Percentiles rank a stretch among this genome's conserved stretches.
Conservation (phyloP, 2,888 invertebrate genomes). For the Ommatoiulus sabulosus region DNA sequence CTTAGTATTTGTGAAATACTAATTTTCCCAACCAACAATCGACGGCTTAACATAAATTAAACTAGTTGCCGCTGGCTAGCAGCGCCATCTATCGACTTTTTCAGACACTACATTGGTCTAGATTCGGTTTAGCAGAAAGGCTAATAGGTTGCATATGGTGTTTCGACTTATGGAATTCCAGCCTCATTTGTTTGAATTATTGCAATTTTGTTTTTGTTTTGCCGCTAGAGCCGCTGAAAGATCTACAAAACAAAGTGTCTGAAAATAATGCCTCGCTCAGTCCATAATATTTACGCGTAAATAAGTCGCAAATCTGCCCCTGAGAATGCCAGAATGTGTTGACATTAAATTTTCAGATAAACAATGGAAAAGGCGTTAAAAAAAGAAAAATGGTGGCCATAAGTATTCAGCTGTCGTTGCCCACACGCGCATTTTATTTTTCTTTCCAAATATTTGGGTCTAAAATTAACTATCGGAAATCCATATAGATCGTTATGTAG, state of each 20-base stretch:
- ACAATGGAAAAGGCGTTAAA: slow-evolving; percentile 45
- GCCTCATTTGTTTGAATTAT: slow-evolving; percentile 37
- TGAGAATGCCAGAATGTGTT: not conserved
- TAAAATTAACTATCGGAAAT: slow-evolving; percentile 51
- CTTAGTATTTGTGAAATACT: too few species aligned
- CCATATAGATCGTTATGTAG: slow-evolving; percentile 51
- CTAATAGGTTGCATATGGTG: slow-evolving; percentile 27
- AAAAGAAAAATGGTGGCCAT: slow-evolving; percentile 46
- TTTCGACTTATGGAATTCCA: slow-evolving; percentile 14
- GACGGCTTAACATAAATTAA: too few species aligned
- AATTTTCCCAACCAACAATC: too few species aligned
- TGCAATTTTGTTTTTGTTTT: slow-evolving; percentile 35
- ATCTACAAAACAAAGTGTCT: slow-evolving; percentile 43
- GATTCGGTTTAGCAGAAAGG: not conserved
- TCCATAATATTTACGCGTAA: slow-evolving; percentile 20
- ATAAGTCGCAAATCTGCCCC: not conserved
- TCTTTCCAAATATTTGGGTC: slow-evolving; percentile 52
- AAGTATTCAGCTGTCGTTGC: slow-evolving; percentile 52
- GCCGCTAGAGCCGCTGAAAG: not conserved
- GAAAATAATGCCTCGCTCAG: slow-evolving; percentile 31
- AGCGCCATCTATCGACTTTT: not conserved
- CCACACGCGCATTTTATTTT: slow-evolving; percentile 45
- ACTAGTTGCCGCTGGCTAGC: not conserved
- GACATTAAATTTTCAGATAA: slow-evolving; percentile 50
- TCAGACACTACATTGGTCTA: not conserved